Evolutionary conservation across 1,140 invertebrate species (phyloP).

Genomic region (Ganaspis sp.): DNA sequence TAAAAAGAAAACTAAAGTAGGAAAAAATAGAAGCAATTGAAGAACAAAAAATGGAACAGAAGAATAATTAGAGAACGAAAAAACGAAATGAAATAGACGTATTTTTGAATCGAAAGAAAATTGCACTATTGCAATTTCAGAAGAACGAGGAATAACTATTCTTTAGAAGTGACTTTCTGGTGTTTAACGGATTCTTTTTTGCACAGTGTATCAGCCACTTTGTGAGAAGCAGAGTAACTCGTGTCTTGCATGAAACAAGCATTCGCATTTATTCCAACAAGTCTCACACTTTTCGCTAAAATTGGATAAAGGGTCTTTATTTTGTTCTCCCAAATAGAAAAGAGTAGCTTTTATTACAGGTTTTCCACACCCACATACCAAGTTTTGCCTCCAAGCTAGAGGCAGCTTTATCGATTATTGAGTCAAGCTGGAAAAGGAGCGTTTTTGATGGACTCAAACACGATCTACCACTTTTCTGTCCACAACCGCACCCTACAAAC

Average conservation of each 20-base stretch:
- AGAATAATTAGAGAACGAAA: too few relatives aligned
- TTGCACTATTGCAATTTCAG: too few relatives aligned
- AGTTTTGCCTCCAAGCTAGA: conserved; percentile 21
- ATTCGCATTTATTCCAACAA: conserved; percentile 14
- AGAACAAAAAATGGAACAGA: too few relatives aligned
- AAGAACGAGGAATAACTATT: not conserved
- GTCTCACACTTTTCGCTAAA: conserved; percentile 7
- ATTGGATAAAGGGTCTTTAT: conserved; percentile 18
- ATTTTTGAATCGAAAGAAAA: too few relatives aligned
- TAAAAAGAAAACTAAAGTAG: too few relatives aligned
- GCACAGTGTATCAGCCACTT: not conserved
- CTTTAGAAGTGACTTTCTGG: not conserved
- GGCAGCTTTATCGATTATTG: conserved; percentile 24
- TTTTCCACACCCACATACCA: conserved; percentile 16
- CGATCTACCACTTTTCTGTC: conserved; percentile 28
- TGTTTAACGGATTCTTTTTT: not conserved
- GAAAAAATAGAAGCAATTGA: too few relatives aligned
- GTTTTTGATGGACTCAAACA: conserved; percentile 23
- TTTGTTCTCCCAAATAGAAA: conserved; percentile 25
- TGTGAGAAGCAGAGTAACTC: not conserved
- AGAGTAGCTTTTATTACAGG: conserved; percentile 6
- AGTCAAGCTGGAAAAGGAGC: conserved; percentile 24
- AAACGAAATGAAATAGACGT: too few relatives aligned
- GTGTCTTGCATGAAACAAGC: not conserved
- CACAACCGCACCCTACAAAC: conserved; percentile 24